These are phyloP conservation scores for Aphelenchoides fujianensis DNA, from an alignment of 1,140 invertebrate genomes.

Conservation along the genomic window DNA sequence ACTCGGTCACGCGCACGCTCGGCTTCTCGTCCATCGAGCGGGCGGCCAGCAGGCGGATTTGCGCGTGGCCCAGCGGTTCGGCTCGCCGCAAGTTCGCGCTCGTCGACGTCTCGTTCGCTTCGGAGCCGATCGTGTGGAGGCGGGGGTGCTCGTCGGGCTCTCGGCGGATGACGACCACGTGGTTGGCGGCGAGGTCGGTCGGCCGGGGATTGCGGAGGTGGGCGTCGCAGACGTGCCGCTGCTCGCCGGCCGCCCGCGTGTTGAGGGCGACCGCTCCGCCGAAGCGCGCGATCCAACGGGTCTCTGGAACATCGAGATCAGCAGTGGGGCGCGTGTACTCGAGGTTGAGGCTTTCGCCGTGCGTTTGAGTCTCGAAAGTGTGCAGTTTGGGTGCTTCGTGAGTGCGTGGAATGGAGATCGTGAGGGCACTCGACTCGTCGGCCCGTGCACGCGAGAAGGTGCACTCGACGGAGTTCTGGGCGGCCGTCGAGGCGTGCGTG, in stretches of 20 bases:
- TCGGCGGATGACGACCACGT: constrained; percentile 19
- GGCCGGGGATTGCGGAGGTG: constrained; percentile 26
- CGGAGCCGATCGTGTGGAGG: constrained; percentile 7
- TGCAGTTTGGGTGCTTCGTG: constrained; percentile 6
- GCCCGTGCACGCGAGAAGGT: neutral
- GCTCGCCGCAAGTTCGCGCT: constrained; percentile 28
- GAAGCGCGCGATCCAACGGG: constrained; percentile 29
- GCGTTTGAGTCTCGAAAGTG: neutral
- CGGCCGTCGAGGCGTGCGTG: neutral
- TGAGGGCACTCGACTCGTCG: neutral
- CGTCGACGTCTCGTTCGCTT: constrained; percentile 14
- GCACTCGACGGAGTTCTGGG: neutral
- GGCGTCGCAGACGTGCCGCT: constrained; percentile 18
- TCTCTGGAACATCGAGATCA: constrained; percentile 23
- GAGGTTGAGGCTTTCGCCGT: neutral
- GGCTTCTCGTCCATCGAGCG: constrained; percentile 23
- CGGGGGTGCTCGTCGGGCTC: constrained; percentile 20
- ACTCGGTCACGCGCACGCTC: constrained; percentile 38
- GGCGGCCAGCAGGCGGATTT: constrained; percentile 14
- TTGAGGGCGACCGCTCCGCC: constrained; percentile 28
- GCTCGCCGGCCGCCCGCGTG: constrained; percentile 34
- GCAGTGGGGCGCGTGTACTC: neutral
- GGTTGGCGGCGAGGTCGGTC: constrained; percentile 4
- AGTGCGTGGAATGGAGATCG: constrained; percentile 5
- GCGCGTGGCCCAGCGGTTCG: constrained; percentile 9